phyloP scores from a whole-genome alignment of 1,140 invertebrate species.

The Vanessa tameamea region DNA sequence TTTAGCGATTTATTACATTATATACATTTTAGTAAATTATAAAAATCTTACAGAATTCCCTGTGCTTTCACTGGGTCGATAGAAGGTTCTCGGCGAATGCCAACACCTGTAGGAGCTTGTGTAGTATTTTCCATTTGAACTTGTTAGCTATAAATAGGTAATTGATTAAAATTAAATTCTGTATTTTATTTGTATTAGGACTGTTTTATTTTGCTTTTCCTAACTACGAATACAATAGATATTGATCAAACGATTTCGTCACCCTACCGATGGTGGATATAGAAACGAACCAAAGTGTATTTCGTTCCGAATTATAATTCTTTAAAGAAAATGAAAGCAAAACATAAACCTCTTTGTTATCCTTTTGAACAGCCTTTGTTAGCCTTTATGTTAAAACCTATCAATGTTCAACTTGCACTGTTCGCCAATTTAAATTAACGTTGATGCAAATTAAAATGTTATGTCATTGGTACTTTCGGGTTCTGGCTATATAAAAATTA shows the following conservation, averaged over 20 bases:
- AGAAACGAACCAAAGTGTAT: background rate
- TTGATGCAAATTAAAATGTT: too few species aligned
- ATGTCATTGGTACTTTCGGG: too few species aligned
- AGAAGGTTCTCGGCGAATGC: constrained; percentile 60
- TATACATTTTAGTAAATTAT: constrained; percentile 8
- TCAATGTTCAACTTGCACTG: too few species aligned
- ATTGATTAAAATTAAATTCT: background rate
- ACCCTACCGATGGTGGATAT: background rate
- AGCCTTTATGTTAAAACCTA: background rate
- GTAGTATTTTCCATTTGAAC: constrained; percentile 58
- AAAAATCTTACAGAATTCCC: constrained; percentile 63
- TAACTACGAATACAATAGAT: background rate
- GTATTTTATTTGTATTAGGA: background rate
- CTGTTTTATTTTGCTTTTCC: background rate
- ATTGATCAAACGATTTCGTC: constrained; percentile 17
- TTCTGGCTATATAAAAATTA: too few species aligned
- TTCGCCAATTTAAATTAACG: too few species aligned
- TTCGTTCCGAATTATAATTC: background rate
- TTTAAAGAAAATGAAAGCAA: too few species aligned
- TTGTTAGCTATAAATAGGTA: background rate
- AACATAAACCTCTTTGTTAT: too few species aligned
- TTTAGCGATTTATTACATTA: background rate
- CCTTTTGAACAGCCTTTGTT: too few species aligned
- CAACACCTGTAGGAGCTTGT: constrained; percentile 46
- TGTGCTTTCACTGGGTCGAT: constrained; percentile 71